Conservation (phyloP, 35 echinoderm and acorn worm species). For the Heliocidaris erythrogramma region DNA sequence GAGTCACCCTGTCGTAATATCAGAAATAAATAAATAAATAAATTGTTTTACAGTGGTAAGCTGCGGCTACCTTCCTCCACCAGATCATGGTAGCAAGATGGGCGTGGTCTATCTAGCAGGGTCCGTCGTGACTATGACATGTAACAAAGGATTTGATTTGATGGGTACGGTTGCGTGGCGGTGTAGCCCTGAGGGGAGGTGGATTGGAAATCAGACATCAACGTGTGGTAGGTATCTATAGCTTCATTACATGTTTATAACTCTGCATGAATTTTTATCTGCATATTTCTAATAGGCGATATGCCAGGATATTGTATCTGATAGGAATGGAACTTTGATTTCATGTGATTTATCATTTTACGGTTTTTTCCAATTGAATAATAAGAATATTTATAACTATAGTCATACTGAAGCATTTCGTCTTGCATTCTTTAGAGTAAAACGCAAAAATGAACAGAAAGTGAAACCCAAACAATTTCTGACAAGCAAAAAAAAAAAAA, state of each 20-base stretch:
- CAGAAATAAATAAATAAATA: too few relatives aligned
- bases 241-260: background rate
- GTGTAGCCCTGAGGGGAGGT: constrained; percentile 55
- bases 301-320: background rate
- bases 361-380: too few relatives aligned
- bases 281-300: background rate
- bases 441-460: too few relatives aligned
- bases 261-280: too few relatives aligned
- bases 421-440: too few relatives aligned
- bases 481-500: too few relatives aligned
- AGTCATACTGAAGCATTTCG: too few relatives aligned
- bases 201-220: constrained; percentile 66
- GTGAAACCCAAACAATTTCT: too few relatives aligned
- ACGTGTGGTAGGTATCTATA: constrained; percentile 69
- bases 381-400: too few relatives aligned
- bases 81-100: constrained; percentile 62
- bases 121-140: constrained; percentile 58
- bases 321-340: too few relatives aligned
- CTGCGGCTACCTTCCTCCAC: constrained; percentile 75
- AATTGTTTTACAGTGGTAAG: constrained; percentile 48
- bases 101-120: constrained; percentile 71
- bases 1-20: too few relatives aligned
- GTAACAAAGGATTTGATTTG: constrained; percentile 50
- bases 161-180: constrained; percentile 50
- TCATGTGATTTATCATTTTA: too few relatives aligned